Percentiles rank a stretch among this genome's conserved stretches.
These are phyloP conservation scores for Hesperophylax magnus DNA, from an alignment of 1,140 invertebrate genomes.

Conservation along the genomic window DNA sequence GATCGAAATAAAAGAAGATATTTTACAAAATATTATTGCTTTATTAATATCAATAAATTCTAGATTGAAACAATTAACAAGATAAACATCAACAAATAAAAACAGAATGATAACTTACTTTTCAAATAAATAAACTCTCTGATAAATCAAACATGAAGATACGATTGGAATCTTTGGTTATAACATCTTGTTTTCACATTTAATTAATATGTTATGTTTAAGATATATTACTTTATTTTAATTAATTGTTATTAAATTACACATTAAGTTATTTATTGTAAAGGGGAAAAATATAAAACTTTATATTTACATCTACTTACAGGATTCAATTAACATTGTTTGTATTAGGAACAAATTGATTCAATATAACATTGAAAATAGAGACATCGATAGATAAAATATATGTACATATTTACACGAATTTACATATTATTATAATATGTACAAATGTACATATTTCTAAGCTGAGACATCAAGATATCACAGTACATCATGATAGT, in stretches of 20 bases:
- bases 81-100: slow-evolving; percentile 13
- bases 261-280: background rate
- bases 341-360: slow-evolving; percentile 12
- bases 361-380: background rate
- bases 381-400: background rate
- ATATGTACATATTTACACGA: background rate
- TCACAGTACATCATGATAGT: slow-evolving; percentile 37
- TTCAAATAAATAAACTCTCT: background rate
- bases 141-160: background rate
- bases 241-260: no score
- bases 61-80: slow-evolving; percentile 21
- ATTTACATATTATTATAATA: background rate
- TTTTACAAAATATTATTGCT: slow-evolving; percentile 27
- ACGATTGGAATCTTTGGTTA: slow-evolving; percentile 19
- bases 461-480: slow-evolving; percentile 31
- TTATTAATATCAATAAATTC: slow-evolving; percentile 9
- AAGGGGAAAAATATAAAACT: slow-evolving; percentile 4
- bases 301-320: slow-evolving; percentile 1
- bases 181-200: background rate
- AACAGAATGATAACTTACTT: background rate
- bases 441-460: slow-evolving; percentile 22
- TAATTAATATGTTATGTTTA: background rate
- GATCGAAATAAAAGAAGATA: background rate
- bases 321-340: background rate
- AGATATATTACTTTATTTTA: no score